Percentiles rank a stretch among this genome's conserved stretches.
Conservation (phyloP, 2,797 vertebrate species). For the Phataginus tricuspis region DNA sequence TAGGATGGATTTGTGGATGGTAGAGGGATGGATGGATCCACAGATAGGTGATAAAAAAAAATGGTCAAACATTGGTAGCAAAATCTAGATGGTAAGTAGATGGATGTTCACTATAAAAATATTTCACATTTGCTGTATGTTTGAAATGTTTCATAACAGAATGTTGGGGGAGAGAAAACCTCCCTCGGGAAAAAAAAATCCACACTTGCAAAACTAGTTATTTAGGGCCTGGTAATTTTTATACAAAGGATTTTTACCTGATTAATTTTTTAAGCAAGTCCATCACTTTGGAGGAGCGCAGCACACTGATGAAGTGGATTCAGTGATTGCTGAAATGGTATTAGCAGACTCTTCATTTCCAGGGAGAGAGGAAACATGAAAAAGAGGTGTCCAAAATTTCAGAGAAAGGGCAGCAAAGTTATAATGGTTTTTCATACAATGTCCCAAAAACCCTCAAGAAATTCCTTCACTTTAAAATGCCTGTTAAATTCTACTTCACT, state of each 20-base stretch:
- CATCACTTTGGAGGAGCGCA: neutral
- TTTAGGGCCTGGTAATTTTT: neutral
- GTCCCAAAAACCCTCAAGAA: neutral
- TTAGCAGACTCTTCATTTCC: neutral
- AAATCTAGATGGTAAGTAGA: neutral
- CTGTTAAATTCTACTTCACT: neutral
- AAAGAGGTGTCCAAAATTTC: neutral
- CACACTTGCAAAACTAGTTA: conserved; percentile 43
- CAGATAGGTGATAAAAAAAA: neutral
- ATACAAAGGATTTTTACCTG: conserved; percentile 40
- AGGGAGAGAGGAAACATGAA: conserved; percentile 11
- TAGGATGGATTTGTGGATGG: neutral
- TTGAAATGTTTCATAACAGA: conserved; percentile 17
- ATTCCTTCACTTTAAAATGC: conserved; percentile 27
- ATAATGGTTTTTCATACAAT: neutral
- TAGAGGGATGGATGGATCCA: neutral
- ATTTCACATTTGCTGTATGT: neutral
- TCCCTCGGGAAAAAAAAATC: neutral
- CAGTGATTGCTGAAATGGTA: neutral
- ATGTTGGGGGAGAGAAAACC: neutral
- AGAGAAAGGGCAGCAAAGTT: neutral
- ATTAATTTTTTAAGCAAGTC: conserved; percentile 54
- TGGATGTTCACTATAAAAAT: neutral
- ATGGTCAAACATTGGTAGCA: neutral
- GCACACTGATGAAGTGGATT: neutral